Base-by-base conservation (phyloP, 2,888 invertebrate genomes). In the Torymus tubicola region DNA sequence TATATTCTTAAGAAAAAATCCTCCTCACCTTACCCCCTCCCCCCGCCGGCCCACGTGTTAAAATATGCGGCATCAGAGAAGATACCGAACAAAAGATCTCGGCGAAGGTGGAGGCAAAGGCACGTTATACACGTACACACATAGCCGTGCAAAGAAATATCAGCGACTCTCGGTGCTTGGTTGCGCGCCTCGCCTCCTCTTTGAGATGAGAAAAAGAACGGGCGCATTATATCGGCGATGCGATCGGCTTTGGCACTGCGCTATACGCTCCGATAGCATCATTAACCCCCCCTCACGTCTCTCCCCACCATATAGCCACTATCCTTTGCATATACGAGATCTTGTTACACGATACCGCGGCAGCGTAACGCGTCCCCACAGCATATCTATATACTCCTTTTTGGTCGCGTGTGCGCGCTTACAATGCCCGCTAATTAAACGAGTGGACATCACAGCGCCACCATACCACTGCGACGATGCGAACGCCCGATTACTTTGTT, bases 391-490 rank as follows among this genome's bases (percentile, higher is more conserved):
- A 2, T 42, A 24, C 64, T 42, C 31, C 16, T 72, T 78, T 55
- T 72, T 65, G 50, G 42, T 69, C 84, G 83, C 76, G 80, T 83
- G 84, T 74, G 81, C 79, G 80, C 79, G 83, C 85, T 87, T 88
- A 89, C 90, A 90, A 90, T 90, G 88, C 90, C 86, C 86, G 87
- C 90, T 90, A 90, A 90, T 90, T 90, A 90, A 90, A 89, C 88
- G 88, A 84, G 83, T 80, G 78, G 81, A 50, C 78, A 81, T 70
- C 65, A 67, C 10, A 5, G 42, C 42, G 42, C 42, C 42, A 8
- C 8, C 42, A 8, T 8, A 31, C 64, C 76, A 71, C 70, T 78
- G 64, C 68, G 64, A 71, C 67, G 74, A 60, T 90, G 89, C 88
- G 86, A 85, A 84, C 86, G 85, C 85, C 87, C 88, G 90, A 90